Evolutionary conservation across 2,888 invertebrate genomes (phyloP), one percentile per base, ranked within the genome.

Genomic region (Tipula unca): DNA sequence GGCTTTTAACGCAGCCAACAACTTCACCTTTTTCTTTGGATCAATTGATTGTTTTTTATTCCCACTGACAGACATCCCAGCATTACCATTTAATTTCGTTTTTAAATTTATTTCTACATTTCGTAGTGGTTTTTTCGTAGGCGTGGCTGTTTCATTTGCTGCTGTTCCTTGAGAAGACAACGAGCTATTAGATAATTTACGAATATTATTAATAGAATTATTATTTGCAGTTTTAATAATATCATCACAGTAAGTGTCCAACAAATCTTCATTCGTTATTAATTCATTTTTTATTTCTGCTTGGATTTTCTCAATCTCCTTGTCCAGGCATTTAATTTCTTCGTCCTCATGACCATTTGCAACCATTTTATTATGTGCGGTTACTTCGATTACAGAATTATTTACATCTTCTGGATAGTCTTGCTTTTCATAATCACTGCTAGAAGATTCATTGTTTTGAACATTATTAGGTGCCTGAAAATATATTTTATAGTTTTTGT

Each of bases 1-100:
- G 29, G 93, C 93, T 88, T 93, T 93, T 86, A 94, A 91, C 1
- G 93, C 93, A 14, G 93, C 94, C 85, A 94, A 90, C 82, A 94
- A 89, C 88, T 93, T 93, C 85, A 91, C 91, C 88, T 94, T 94
- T 86, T 92, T 92, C 69, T 91, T 89, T 86, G 86, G 86, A 86
- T 87, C 87, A 87, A 88, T 85, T 85, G 86, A 20, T 87, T 87
- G 25, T 86, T 54, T 14, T 86, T 88, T 88, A 48, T 86, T 85
- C 14, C 35, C 35, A 35, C 29, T 6, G 6, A 35, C 17, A 29
- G 32, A n/a, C 8, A 4, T n/a, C 17, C 35, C 32, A 6, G 6
- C 17, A n/a, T 1, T 83, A 32, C 83, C 83, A 83, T 83, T 83
- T 10, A 25, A 25, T n/a, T 83, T 83, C n/a, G 29, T 8, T 83